A percentile compares a stretch with the other conserved stretches of the same genome.
phyloP scores from a whole-genome alignment of 2,113 vertebrate genomes.

The Sapayoa aenigma region DNA sequence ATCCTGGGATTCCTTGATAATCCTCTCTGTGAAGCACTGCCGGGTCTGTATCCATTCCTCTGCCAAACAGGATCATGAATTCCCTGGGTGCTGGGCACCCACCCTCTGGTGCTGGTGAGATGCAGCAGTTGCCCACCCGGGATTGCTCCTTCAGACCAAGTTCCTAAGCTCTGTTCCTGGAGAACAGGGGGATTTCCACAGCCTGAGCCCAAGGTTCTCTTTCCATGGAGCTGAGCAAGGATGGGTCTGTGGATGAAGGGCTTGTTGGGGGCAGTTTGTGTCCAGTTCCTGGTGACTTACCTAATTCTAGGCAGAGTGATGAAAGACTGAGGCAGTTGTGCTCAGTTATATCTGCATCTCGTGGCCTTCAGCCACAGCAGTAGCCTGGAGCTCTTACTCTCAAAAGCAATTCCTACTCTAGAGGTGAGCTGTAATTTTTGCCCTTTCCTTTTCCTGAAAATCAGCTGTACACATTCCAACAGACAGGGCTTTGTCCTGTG shows the following conservation, averaged over 20 bases:
- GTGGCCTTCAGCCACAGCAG: background rate
- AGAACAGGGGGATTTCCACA: background rate
- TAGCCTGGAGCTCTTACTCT: background rate
- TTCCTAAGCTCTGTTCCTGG: background rate
- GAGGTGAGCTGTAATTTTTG: background rate
- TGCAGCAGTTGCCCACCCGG: background rate
- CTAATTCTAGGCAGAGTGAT: background rate
- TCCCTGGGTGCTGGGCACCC: background rate
- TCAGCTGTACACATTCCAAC: background rate
- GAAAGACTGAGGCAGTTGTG: background rate
- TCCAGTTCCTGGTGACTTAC: background rate
- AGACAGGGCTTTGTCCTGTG: accelerated
- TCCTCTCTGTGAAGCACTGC: background rate
- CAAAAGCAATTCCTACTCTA: background rate
- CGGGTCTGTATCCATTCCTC: background rate
- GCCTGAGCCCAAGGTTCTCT: background rate
- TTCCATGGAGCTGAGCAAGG: background rate
- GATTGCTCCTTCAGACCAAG: background rate
- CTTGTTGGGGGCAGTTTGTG: background rate
- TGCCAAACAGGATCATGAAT: background rate
- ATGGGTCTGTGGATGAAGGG: background rate
- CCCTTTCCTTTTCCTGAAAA: background rate
- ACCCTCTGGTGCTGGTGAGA: background rate
- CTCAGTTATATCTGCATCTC: background rate
- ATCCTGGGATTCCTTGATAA: background rate